phyloP scores from a whole-genome alignment of 2,888 invertebrate genomes.

The Drosophila picticornis region DNA sequence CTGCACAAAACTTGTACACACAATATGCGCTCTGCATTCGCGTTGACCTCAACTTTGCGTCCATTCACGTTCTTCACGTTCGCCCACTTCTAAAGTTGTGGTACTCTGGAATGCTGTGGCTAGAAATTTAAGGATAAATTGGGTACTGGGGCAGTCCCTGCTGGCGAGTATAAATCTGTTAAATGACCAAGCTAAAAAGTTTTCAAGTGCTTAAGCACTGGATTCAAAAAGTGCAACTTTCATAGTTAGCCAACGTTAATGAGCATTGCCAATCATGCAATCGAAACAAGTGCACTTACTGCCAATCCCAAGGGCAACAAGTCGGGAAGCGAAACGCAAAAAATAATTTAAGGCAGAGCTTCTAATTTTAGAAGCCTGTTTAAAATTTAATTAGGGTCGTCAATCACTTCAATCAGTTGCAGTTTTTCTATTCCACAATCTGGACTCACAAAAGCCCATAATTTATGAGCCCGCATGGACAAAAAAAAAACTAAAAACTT shows the following conservation, averaged over 20 bases:
- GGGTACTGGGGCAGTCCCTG: background rate
- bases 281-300: conserved; percentile 30
- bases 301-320: conserved; percentile 10
- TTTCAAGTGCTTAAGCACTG: conserved; percentile 48
- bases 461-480: background rate
- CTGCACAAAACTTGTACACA: conserved; percentile 68
- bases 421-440: background rate
- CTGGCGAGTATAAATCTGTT: conserved; percentile 41
- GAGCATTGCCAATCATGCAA: conserved; percentile 49
- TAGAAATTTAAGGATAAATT: conserved; percentile 22
- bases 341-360: background rate
- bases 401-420: conserved; percentile 4
- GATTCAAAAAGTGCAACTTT: conserved; percentile 38
- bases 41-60: conserved; percentile 43
- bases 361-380: background rate
- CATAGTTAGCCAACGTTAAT: conserved; percentile 58
- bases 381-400: background rate
- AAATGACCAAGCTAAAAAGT: conserved; percentile 41
- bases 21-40: conserved; percentile 56
- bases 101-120: background rate
- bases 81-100: conserved; percentile 46
- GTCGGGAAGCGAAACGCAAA: background rate
- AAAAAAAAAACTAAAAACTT: no score
- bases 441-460: background rate
- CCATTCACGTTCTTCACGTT: conserved; percentile 26